Evolutionary conservation across 2,113 vertebrate genomes (phyloP).

Genomic region (Cyprinus carpio): DNA sequence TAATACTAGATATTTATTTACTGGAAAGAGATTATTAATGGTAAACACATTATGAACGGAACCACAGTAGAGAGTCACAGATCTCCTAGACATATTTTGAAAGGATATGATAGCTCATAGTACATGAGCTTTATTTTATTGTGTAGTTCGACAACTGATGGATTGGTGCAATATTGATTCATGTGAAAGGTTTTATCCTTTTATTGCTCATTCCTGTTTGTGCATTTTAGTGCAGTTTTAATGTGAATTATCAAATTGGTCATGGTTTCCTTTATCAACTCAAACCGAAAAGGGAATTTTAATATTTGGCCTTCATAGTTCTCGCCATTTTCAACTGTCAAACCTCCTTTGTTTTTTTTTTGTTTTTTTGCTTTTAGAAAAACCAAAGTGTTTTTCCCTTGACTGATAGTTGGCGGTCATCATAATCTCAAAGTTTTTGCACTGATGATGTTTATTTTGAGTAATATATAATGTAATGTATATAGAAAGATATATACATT

Average conservation of each 20-base stretch:
- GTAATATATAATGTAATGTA: not conserved
- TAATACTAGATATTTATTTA: constrained; percentile 21
- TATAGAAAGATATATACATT: not conserved
- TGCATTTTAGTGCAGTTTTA: not conserved
- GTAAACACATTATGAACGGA: not conserved
- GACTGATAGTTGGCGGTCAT: not conserved
- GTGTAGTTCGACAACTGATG: constrained; percentile 13
- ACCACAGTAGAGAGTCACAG: not conserved
- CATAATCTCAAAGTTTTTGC: not conserved
- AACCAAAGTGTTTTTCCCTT: not conserved
- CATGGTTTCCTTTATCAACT: not conserved
- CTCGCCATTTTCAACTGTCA: not conserved
- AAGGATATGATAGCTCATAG: not conserved
- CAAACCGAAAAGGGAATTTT: constrained; percentile 30
- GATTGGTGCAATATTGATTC: constrained; percentile 48
- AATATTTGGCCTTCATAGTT: constrained; percentile 6
- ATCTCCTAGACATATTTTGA: not conserved
- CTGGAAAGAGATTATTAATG: constrained; percentile 22
- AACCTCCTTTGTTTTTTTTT: not conserved
- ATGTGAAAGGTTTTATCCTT: constrained; percentile 13
- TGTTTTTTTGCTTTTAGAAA: not conserved
- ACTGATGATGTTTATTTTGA: not conserved
- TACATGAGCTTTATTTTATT: constrained; percentile 18
- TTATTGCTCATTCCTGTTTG: constrained; percentile 9
- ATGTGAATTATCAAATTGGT: not conserved